Conservation (phyloP, 2,113 vertebrate genomes). For the Antennarius striatus region DNA sequence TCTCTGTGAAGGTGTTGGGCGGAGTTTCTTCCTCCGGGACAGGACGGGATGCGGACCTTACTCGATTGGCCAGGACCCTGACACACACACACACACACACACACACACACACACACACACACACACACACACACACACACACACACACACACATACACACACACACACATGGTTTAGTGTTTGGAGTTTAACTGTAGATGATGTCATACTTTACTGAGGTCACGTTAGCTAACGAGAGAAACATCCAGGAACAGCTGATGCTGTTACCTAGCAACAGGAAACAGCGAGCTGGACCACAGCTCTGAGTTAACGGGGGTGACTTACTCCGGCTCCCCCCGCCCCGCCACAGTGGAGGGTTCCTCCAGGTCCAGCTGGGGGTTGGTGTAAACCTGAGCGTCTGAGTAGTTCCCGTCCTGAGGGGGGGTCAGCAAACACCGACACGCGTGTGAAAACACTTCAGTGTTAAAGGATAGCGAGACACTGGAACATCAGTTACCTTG, state of each 20-base stretch:
- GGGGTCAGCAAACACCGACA: slow-evolving; percentile 12
- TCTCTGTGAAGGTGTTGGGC: slow-evolving; percentile 49
- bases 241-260: too few species aligned
- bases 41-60: slow-evolving; percentile 57
- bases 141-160: slow-evolving; percentile 2
- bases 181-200: too few species aligned
- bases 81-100: slow-evolving; percentile 14
- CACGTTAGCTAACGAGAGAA: too few species aligned
- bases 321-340: slow-evolving; percentile 78
- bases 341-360: slow-evolving; percentile 62
- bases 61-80: slow-evolving; percentile 65
- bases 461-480: too few species aligned
- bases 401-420: slow-evolving; percentile 79
- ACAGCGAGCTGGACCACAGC: too few species aligned
- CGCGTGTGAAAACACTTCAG: not conserved
- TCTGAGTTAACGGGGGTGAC: slow-evolving; percentile 10
- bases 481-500: slow-evolving; percentile 74
- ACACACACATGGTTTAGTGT: too few species aligned
- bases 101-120: slow-evolving; percentile 4
- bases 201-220: too few species aligned
- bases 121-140: not conserved
- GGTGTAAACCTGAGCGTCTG: slow-evolving; percentile 81
- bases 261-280: too few species aligned
- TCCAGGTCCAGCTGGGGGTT: slow-evolving; percentile 80
- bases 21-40: slow-evolving; percentile 59